A percentile compares a stretch with the other conserved stretches of the same genome.
Conservation (phyloP, 2,113 vertebrate species). For the Fulica atra region DNA sequence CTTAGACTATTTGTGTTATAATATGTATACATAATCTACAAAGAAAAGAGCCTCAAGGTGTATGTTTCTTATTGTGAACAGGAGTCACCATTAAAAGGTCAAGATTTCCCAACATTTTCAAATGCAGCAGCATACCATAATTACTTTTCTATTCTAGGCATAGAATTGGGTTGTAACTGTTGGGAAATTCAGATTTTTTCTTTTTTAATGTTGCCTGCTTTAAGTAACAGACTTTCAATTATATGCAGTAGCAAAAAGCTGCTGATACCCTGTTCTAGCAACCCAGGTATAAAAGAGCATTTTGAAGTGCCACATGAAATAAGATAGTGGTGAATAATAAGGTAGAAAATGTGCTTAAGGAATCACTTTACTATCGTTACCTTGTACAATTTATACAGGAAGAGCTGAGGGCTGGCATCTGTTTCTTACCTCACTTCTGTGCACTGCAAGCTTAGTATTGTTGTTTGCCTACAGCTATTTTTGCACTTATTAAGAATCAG, state of each 20-base stretch:
- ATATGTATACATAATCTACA: background rate
- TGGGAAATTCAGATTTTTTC: background rate
- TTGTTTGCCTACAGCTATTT: constrained; percentile 53
- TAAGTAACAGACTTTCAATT: constrained; percentile 34
- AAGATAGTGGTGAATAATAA: constrained; percentile 48
- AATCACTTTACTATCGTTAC: constrained; percentile 28
- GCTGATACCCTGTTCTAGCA: constrained; percentile 25
- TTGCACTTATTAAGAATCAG: constrained; percentile 47
- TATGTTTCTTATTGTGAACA: background rate
- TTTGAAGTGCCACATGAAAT: constrained; percentile 52
- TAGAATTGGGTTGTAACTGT: background rate
- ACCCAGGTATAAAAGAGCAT: constrained; percentile 45
- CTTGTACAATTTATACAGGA: constrained; percentile 24
- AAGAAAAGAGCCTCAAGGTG: background rate
- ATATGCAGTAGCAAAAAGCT: constrained; percentile 14
- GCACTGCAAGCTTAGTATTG: background rate
- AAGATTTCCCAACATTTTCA: background rate
- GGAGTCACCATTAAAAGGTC: background rate
- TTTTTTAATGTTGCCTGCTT: background rate
- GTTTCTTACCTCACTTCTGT: constrained; percentile 35
- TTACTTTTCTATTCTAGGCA: background rate
- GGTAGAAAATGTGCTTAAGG: constrained; percentile 60
- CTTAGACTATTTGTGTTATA: background rate
- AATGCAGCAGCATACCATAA: background rate
- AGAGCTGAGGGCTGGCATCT: constrained; percentile 55